These are phyloP conservation scores for Drosophila lacertosa DNA, from an alignment of 1,140 invertebrate species.

Conservation along the genomic window DNA sequence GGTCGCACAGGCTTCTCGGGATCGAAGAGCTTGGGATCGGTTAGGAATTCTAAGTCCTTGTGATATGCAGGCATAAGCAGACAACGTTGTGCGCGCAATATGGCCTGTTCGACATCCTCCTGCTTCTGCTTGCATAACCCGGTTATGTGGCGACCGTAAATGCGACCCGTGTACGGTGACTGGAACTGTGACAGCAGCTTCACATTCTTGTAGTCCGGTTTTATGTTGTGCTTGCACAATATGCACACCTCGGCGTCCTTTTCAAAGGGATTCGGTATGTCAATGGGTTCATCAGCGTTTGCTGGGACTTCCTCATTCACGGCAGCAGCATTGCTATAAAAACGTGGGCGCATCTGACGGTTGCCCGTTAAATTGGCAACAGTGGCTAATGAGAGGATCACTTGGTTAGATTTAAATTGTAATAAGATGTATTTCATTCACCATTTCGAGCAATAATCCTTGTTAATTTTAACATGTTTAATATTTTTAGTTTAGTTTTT, in stretches of 20 bases:
- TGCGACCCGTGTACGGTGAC: conserved; percentile 94
- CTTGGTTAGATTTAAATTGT: background rate
- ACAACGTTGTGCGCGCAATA: conserved; percentile 89
- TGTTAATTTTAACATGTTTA: conserved; percentile 60
- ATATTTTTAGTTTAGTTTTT: conserved; percentile 5
- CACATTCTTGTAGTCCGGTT: conserved; percentile 96
- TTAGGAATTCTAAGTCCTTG: conserved; percentile 90
- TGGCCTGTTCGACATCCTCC: conserved; percentile 88
- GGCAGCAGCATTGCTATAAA: conserved; percentile 30
- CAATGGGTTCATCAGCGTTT: conserved; percentile 85
- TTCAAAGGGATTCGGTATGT: conserved; percentile 93
- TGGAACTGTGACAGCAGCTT: conserved; percentile 97
- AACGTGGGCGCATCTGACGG: conserved; percentile 24
- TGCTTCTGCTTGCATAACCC: conserved; percentile 92
- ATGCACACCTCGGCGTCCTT: conserved; percentile 91
- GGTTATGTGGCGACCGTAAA: conserved; percentile 96
- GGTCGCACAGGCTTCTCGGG: conserved; percentile 91
- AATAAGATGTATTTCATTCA: conserved; percentile 11
- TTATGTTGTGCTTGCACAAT: conserved; percentile 93
- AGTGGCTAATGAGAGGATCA: conserved; percentile 7
- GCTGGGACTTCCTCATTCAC: conserved; percentile 11
- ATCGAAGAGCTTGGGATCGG: conserved; percentile 95
- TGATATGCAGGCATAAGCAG: conserved; percentile 91
- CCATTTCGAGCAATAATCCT: conserved; percentile 54
- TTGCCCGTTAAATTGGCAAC: conserved; percentile 35